Evolutionary conservation across 2,797 vertebrate genomes (phyloP), one percentile per base, ranked within the genome.

Genomic region (Argentina silus): DNA sequence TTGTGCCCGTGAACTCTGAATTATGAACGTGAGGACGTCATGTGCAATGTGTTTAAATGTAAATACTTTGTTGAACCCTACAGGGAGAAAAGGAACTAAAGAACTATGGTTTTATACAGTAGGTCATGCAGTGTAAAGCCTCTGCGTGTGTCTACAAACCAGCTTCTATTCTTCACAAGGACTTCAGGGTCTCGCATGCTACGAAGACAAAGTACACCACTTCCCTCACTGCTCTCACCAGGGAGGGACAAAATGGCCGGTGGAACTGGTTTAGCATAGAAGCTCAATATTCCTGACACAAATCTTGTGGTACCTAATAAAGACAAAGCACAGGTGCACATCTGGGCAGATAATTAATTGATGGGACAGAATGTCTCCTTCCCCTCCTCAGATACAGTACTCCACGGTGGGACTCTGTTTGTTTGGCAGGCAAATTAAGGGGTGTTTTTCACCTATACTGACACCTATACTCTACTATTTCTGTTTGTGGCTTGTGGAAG

Each of bases 301-400:
- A 87, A 87, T 88, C 80, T 81, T 75, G 78, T 1, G 64, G 19
- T 72, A 23, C 81, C 72, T 84, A 86, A 87, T 78, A 84, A 73
- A 88, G 82, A 87, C 77, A 77, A 86, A 88, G 63, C 11, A 5
- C 80, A 75, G 69, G 79, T 71, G 67, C 55, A 80, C 70, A 77
- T 79, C 74, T 80, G 66, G 80, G 78, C 78, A 5, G 17, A 78
- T 83, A 76, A 78, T 73, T 53, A 69, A 68, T 62, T 75, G 73
- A 86, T 78, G 23, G 11, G 45, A 70, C 73, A 53, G 69, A 72
- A 66, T 72, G 74, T 82, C 7, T 27, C 53, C 67, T 83, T 88
- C 83, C 76, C 63, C 53, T 69, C 77, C 45, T 59, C 36, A 60
- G 55, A 68, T 53, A 67, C 57, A 78, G 19, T 57, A 78, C 44